phyloP scores from a whole-genome alignment of 2,797 vertebrate species.

The Xiphophorus birchmanni region DNA sequence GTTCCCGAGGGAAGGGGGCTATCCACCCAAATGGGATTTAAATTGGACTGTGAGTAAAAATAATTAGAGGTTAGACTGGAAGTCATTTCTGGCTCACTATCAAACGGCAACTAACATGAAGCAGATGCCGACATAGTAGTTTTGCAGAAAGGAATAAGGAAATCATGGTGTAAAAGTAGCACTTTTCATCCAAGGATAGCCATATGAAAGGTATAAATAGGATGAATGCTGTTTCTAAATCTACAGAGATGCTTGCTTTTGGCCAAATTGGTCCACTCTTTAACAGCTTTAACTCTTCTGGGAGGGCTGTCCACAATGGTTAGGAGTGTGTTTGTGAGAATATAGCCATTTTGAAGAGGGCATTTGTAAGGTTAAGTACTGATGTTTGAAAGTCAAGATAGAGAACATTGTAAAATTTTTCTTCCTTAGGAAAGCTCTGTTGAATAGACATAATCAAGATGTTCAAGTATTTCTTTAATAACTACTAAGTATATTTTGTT shows the following conservation, averaged over 20 bases:
- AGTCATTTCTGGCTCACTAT: slow-evolving; percentile 43
- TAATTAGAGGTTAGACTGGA: slow-evolving; percentile 65
- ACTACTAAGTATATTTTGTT: too few relatives aligned
- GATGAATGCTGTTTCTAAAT: not conserved
- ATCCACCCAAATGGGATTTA: slow-evolving; percentile 52
- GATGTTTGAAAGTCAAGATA: not conserved
- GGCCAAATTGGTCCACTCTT: not conserved
- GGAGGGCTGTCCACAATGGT: not conserved
- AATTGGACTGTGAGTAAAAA: slow-evolving; percentile 60
- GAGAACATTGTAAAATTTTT: too few relatives aligned
- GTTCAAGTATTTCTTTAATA: too few relatives aligned
- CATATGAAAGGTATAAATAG: slow-evolving; percentile 43
- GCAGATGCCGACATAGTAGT: slow-evolving; percentile 67
- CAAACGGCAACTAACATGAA: slow-evolving; percentile 68
- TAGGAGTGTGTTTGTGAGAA: not conserved
- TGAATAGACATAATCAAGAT: too few relatives aligned
- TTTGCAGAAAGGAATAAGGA: slow-evolving; percentile 45
- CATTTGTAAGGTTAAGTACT: not conserved
- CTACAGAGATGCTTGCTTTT: not conserved
- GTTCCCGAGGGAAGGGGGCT: slow-evolving; percentile 13
- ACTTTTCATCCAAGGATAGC: slow-evolving; percentile 42
- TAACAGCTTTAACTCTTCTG: not conserved
- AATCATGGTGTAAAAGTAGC: slow-evolving; percentile 43
- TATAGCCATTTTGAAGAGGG: not conserved
- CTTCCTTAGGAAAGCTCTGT: too few relatives aligned